phyloP scores from a whole-genome alignment of 2,113 vertebrate species.

The Alaudala cheleensis region DNA sequence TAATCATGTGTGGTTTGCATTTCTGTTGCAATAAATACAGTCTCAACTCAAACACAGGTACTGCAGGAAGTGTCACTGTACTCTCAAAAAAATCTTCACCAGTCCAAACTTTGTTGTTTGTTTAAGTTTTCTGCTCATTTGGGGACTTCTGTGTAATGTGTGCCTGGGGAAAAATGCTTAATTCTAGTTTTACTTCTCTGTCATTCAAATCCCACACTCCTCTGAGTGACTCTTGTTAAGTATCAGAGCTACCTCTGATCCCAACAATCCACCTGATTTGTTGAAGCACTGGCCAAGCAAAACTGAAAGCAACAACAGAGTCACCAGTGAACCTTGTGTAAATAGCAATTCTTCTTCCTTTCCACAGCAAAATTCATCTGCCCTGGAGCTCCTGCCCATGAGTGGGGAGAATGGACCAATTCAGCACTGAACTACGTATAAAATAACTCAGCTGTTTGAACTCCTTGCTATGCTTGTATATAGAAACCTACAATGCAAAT shows the following conservation, averaged over 20 bases:
- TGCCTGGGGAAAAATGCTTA: background rate
- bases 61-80: background rate
- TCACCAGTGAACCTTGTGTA: background rate
- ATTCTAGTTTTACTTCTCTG: background rate
- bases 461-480: background rate
- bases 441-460: background rate
- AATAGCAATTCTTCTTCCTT: background rate
- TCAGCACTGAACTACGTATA: background rate
- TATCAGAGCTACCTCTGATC: background rate
- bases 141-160: background rate
- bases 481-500: background rate
- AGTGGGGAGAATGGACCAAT: background rate
- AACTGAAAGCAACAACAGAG: background rate
- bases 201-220: background rate
- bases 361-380: background rate
- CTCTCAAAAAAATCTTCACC: background rate
- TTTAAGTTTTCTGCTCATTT: background rate
- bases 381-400: background rate
- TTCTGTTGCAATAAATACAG: background rate
- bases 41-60: background rate
- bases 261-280: background rate
- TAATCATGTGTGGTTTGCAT: background rate
- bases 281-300: background rate
- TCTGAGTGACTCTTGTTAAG: background rate
- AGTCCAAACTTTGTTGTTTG: background rate